These are phyloP conservation scores for Heliconius ismenius DNA, from an alignment of 2,888 invertebrate species.

Conservation along the genomic window DNA sequence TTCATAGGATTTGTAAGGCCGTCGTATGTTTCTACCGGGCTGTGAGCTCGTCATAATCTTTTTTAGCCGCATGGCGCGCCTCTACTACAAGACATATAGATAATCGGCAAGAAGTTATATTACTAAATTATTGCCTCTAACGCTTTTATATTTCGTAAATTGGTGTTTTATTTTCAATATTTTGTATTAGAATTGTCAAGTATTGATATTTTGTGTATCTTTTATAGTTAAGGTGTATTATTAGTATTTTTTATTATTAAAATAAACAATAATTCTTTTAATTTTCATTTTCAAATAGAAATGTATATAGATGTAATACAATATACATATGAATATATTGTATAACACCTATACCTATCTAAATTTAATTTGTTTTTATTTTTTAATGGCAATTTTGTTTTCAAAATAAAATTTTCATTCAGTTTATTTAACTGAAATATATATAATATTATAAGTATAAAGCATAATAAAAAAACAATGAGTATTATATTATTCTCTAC, in stretches of 20 bases:
- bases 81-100: conserved; percentile 66
- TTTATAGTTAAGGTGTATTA: background rate
- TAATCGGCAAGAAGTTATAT: conserved; percentile 65
- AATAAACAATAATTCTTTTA: background rate
- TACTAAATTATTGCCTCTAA: conserved; percentile 61
- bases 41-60: conserved; percentile 79
- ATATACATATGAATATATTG: too few relatives aligned
- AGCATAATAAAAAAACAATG: background rate
- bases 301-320: background rate
- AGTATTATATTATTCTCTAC: conserved; percentile 3
- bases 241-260: background rate
- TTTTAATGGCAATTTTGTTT: background rate
- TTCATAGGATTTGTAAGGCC: conserved; percentile 69
- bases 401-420: background rate
- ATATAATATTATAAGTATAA: too few relatives aligned
- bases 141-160: conserved; percentile 50
- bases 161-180: conserved; percentile 43
- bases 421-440: background rate
- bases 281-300: background rate
- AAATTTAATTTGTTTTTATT: background rate
- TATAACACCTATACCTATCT: too few relatives aligned
- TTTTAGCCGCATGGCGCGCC: conserved; percentile 76
- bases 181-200: conserved; percentile 27
- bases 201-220: background rate
- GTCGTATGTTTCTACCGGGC: conserved; percentile 65